Evolutionary conservation across 2,113 vertebrate species (phyloP), one percentile per base, ranked within the genome.

Genomic region (Xiphophorus hellerii): DNA sequence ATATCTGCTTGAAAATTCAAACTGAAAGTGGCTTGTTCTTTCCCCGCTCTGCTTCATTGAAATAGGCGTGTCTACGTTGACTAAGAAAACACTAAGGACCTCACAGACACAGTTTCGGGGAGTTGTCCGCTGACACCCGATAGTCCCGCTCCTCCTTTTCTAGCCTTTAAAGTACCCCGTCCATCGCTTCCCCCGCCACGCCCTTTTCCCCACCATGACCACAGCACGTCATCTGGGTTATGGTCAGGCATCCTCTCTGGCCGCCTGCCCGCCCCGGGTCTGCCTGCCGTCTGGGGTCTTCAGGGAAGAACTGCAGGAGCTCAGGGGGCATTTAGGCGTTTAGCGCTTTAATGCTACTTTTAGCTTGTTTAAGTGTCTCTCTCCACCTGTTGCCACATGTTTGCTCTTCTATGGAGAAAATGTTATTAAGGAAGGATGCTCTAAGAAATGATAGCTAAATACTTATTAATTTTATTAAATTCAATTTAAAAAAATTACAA

Each of bases 311-410:
- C 74, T 87, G 72, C 66, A 90, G 88, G 83, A 77, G 91, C 87
- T 82, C 69, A 64, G 68, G 77, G 88, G 85, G 20, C 54, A 33
- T 35, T 35, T 35, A 35, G 35, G 74, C 48, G 76, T 69, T 83
- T 85, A 68, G 71, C 69, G 58, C 70, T 5, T 1, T 86, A 88
- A 84, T 70, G 79, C 87, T 76, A 84, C 92, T 91, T 90, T 89
- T 90, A 88, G 84, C 87, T 78, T 88, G 86, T 86, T 90, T 87
- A 89, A 88, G 81, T 84, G 82, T 90, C 76, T 76, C 73, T 9
- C 76, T 80, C 84, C 92, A 93, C 91, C 92, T 92, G 91, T 93
- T 91, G 85, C 90, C 73, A 86, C 83, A 75, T 79, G 69, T 80
- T 92, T 84, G 75, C 78, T 85, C 72, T 76, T 73, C 77, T 80